phyloP scores from a whole-genome alignment of 2,113 vertebrate species.

The Oostethus manadensis region DNA sequence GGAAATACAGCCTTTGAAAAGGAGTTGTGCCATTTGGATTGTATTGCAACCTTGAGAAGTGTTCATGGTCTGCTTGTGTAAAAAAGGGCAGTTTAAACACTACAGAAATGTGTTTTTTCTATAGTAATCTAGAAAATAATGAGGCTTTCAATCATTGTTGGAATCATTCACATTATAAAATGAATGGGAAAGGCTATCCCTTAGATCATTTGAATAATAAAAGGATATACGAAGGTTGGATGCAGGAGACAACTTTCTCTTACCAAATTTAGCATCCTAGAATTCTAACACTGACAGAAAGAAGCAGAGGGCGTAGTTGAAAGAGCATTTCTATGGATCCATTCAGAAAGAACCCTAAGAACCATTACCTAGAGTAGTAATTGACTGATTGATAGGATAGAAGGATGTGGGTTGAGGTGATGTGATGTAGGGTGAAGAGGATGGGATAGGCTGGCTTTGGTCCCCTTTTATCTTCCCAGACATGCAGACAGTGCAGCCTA shows the following conservation, averaged over 20 bases:
- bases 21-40: slow-evolving; percentile 11
- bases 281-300: not conserved
- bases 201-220: too few relatives aligned
- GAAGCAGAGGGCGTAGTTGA: not conserved
- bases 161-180: too few relatives aligned
- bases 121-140: too few relatives aligned
- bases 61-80: too few relatives aligned
- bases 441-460: slow-evolving; percentile 15
- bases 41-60: too few relatives aligned
- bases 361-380: slow-evolving; percentile 1
- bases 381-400: slow-evolving; percentile 2
- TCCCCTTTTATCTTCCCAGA: slow-evolving; percentile 48
- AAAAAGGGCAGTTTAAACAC: too few relatives aligned
- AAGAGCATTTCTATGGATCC: not conserved
- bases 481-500: slow-evolving; percentile 33
- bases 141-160: too few relatives aligned
- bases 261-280: not conserved
- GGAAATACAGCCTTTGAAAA: not conserved
- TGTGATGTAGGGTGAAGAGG: slow-evolving; percentile 30
- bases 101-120: too few relatives aligned
- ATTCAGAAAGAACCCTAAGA: slow-evolving; percentile 4
- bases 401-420: slow-evolving; percentile 15
- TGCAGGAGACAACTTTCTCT: not conserved
- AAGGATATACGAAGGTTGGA: too few relatives aligned
- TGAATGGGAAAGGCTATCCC: too few relatives aligned